Conservation (phyloP, 2,888 invertebrate genomes). For the Torymus auratus region DNA sequence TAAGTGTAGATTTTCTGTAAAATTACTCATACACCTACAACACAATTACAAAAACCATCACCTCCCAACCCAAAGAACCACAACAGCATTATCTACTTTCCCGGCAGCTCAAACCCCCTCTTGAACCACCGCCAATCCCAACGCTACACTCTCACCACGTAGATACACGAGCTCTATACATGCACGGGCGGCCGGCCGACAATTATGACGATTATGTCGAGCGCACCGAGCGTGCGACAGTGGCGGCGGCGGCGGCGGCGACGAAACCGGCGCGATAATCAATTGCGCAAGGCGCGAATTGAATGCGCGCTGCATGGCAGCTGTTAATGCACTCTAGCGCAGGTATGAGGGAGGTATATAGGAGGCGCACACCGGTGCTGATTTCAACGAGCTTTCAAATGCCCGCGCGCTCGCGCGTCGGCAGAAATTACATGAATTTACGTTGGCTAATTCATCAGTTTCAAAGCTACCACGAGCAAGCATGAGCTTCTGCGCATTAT, state of each 20-base stretch:
- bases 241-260: not conserved
- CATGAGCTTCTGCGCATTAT: no score
- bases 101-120: no score
- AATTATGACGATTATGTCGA: slow-evolving; percentile 5
- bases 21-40: no score
- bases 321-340: slow-evolving; percentile 6
- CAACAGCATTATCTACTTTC: no score
- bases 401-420: not conserved
- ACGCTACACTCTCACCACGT: no score
- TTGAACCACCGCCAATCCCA: no score
- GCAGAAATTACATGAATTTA: slow-evolving; percentile 22
- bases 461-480: not conserved
- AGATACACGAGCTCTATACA: not conserved
- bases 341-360: not conserved
- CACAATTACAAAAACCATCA: no score
- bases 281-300: slow-evolving; percentile 20
- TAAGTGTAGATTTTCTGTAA: no score
- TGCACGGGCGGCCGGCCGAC: not conserved
- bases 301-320: slow-evolving; percentile 8
- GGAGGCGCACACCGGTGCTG: not conserved
- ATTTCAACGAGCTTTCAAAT: slow-evolving; percentile 18
- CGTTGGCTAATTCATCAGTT: slow-evolving; percentile 25
- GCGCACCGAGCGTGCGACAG: no score
- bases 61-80: no score
- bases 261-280: slow-evolving; percentile 11